Evolutionary conservation across 2,888 invertebrate species (phyloP).

Genomic region (Microplitis manilae): DNA sequence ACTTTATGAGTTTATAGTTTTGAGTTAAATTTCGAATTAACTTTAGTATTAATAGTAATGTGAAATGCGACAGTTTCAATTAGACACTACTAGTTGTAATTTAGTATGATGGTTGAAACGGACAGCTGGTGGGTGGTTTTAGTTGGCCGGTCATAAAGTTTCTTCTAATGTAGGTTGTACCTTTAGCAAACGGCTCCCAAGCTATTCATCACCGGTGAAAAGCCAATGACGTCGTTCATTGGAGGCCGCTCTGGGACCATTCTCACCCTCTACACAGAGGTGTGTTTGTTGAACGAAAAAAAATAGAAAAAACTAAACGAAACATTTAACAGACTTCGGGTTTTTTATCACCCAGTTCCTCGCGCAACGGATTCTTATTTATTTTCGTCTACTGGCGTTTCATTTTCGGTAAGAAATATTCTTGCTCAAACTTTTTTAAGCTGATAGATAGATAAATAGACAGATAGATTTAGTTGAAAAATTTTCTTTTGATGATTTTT

Average conservation of each 20-base stretch:
- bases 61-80: not conserved
- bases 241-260: not conserved
- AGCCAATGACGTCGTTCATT: slow-evolving; percentile 1
- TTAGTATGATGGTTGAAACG: not conserved
- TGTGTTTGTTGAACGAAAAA: not conserved
- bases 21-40: not conserved
- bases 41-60: not conserved
- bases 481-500: not conserved
- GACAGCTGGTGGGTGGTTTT: not conserved
- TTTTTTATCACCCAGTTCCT: not conserved
- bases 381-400: not conserved
- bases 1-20: too few relatives aligned
- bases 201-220: not conserved
- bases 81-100: not conserved
- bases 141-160: not conserved
- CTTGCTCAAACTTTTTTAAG: too few relatives aligned
- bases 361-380: not conserved
- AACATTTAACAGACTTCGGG: not conserved
- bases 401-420: not conserved
- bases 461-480: not conserved
- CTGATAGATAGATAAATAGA: not conserved
- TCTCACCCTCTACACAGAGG: not conserved
- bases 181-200: not conserved
- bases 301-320: not conserved
- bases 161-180: not conserved